A percentile compares a stretch with the other conserved stretches of the same genome.
These are phyloP conservation scores for Drosophila pegasa DNA, from an alignment of 2,888 invertebrate genomes.

Conservation along the genomic window DNA sequence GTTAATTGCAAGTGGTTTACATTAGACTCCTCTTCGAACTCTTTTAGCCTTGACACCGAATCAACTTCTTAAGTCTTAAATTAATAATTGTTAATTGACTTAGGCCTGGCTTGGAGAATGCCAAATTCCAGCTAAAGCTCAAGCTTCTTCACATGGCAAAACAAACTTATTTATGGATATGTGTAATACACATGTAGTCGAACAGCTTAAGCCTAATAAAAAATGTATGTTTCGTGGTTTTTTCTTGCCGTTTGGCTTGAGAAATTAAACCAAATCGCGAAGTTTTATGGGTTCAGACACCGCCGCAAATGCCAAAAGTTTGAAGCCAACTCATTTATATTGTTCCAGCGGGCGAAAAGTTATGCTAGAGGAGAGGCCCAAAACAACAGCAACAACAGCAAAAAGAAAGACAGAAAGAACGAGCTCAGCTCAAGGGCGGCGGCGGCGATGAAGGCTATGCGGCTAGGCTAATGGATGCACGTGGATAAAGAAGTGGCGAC, in stretches of 20 bases:
- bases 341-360: constrained; percentile 43
- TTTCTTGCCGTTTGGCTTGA: constrained; percentile 13
- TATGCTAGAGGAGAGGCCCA: not conserved
- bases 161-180: not conserved
- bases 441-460: constrained; percentile 13
- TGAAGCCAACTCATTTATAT: constrained; percentile 63
- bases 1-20: not conserved
- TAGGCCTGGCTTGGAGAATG: not conserved
- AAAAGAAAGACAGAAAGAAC: not conserved
- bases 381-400: too few relatives aligned
- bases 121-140: not conserved
- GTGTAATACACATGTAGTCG: not conserved
- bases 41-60: not conserved
- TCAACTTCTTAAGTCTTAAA: not conserved
- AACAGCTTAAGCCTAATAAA: not conserved
- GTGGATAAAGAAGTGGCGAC: not conserved
- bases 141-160: not conserved
- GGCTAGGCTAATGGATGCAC: constrained; percentile 45
- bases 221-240: constrained; percentile 3
- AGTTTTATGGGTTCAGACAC: constrained; percentile 6
- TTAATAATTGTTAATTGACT: not conserved
- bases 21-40: not conserved
- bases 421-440: not conserved
- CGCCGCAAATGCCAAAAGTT: constrained; percentile 74
- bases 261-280: constrained; percentile 51